Conservation (phyloP, 2,888 invertebrate species). For the Drosophila limbata region DNA sequence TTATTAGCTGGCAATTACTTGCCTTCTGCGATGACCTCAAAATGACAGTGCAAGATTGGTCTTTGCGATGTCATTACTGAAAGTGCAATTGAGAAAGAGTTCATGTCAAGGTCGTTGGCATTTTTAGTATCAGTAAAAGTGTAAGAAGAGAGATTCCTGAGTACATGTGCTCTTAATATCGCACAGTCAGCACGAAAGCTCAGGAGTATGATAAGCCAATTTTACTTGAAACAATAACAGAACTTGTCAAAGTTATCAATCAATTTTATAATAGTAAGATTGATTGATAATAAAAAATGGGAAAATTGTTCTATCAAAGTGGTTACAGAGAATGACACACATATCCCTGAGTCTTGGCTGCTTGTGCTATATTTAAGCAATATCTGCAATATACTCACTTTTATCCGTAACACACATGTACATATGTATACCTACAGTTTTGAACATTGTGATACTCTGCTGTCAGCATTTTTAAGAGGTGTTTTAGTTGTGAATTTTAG, state of each 20-base stretch:
- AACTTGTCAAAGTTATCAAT: slow-evolving; percentile 54
- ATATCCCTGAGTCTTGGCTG: not conserved
- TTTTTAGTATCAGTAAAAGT: not conserved
- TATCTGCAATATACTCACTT: not conserved
- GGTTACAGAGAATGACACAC: not conserved
- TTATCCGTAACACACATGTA: not conserved
- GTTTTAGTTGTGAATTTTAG: not conserved
- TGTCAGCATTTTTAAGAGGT: not conserved
- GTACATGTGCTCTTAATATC: slow-evolving; percentile 9
- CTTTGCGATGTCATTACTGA: slow-evolving; percentile 21
- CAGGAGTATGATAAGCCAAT: slow-evolving; percentile 36
- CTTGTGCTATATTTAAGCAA: slow-evolving; percentile 23
- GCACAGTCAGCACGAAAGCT: not conserved
- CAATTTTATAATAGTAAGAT: slow-evolving; percentile 40
- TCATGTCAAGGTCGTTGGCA: slow-evolving; percentile 36
- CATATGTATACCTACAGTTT: not conserved
- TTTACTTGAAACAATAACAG: slow-evolving; percentile 34
- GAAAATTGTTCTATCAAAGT: not conserved
- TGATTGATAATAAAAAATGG: slow-evolving; percentile 52
- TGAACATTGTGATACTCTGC: not conserved
- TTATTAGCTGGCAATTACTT: not conserved
- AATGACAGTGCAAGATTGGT: slow-evolving; percentile 6
- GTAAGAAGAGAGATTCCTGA: not conserved
- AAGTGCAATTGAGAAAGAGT: slow-evolving; percentile 26
- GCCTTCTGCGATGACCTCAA: not conserved